phyloP scores from a whole-genome alignment of 2,888 invertebrate genomes.

The Euproctis similis region DNA sequence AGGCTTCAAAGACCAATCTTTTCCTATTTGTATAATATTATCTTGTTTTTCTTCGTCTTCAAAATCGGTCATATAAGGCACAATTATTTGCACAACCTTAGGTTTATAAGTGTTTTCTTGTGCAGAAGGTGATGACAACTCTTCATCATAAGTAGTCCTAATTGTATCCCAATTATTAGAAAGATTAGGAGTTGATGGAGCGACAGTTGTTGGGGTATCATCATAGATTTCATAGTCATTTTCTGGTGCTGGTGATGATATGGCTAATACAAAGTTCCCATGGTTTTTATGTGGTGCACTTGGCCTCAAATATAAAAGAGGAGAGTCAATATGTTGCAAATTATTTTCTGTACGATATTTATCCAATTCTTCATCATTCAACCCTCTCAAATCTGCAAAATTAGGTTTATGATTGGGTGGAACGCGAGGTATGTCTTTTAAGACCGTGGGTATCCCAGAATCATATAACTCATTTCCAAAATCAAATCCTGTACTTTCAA shows the following conservation, averaged over 20 bases:
- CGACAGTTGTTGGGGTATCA: constrained; percentile 44
- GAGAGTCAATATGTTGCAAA: constrained; percentile 74
- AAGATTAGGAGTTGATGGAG: constrained; percentile 29
- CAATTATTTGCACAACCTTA: constrained; percentile 85
- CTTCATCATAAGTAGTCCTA: constrained; percentile 40
- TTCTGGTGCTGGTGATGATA: constrained; percentile 40
- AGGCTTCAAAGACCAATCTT: constrained; percentile 40
- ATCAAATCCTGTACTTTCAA: constrained; percentile 59
- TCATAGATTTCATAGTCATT: constrained; percentile 66
- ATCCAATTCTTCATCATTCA: constrained; percentile 60
- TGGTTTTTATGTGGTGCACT: constrained; percentile 74
- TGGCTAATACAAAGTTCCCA: constrained; percentile 49
- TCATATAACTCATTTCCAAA: constrained; percentile 55
- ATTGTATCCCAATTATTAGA: constrained; percentile 44
- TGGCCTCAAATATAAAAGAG: constrained; percentile 71
- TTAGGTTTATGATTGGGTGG: constrained; percentile 46
- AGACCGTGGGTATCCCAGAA: constrained; percentile 36
- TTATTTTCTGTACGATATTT: constrained; percentile 63
- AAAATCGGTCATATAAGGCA: constrained; percentile 81
- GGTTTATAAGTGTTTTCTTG: constrained; percentile 61
- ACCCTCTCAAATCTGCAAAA: constrained; percentile 60
- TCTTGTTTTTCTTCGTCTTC: constrained; percentile 36
- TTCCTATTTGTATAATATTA: constrained; percentile 59
- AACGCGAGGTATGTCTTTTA: constrained; percentile 32
- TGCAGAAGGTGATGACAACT: constrained; percentile 28